A percentile compares a stretch with the other conserved stretches of the same genome.
phyloP scores from a whole-genome alignment of 2,113 vertebrate species.

The Pedionomus torquatus region DNA sequence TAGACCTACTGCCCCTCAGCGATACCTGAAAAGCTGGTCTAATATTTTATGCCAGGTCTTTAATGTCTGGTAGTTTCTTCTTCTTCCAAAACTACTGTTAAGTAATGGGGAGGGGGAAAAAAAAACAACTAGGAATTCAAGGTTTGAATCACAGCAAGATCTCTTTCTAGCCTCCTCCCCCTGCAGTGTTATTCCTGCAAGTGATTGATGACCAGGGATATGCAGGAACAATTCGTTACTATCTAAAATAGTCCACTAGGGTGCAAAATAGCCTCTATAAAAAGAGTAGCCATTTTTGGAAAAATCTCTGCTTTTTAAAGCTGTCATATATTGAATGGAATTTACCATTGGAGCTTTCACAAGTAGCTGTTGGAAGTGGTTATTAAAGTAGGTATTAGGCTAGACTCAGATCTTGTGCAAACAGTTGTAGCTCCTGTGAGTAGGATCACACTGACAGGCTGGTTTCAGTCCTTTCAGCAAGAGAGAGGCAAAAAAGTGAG shows the following conservation, averaged over 20 bases:
- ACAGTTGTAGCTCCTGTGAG: background rate
- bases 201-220: background rate
- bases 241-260: background rate
- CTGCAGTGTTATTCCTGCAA: background rate
- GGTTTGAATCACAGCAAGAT: background rate
- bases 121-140: background rate
- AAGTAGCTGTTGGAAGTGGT: background rate
- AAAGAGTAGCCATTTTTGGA: slow-evolving; percentile 8
- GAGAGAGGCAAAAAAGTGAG: slow-evolving; percentile 61
- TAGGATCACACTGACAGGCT: slow-evolving; percentile 35
- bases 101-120: background rate
- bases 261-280: slow-evolving; percentile 27
- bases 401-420: background rate
- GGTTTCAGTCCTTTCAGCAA: slow-evolving; percentile 50
- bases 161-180: background rate
- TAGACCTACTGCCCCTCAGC: background rate
- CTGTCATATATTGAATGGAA: background rate
- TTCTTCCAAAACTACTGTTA: slow-evolving; percentile 3
- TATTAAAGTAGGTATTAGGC: slow-evolving; percentile 12
- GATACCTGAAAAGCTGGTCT: slow-evolving; percentile 49
- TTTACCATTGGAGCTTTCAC: background rate
- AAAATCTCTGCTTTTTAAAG: slow-evolving; percentile 16
- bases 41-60: slow-evolving; percentile 47
- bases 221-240: background rate
- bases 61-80: background rate